Evolutionary conservation across 1,140 invertebrate genomes (phyloP), one percentile per base, ranked within the genome.

Genomic region (Ladona fulva): DNA sequence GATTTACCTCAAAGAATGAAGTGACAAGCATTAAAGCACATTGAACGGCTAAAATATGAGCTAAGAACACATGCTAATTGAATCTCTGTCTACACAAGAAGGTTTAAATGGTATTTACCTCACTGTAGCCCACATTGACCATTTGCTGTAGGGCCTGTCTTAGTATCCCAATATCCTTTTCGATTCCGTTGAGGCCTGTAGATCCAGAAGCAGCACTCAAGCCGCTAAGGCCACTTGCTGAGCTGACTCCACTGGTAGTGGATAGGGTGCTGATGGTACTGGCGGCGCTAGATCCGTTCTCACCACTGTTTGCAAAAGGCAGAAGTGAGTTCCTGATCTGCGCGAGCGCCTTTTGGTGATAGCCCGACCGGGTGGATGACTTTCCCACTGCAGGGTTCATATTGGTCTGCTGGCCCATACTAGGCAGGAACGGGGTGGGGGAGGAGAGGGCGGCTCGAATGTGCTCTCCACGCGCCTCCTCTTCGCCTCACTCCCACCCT

Each of bases 301-400:
- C 81, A 80, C 89, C 89, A 81, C 88, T 92, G 84, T 93, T 94
- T 76, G 93, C 93, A 84, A 94, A 96, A 74, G 94, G 94, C 81
- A 93, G 87, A 80, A 96, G 85, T 74, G 93, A 94, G 83, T 94
- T 94, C 77, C 94, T 89, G 82, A 96, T 96, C 85, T 94, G 91
- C 85, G 92, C 92, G 85, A 96, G 88, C 82, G 94, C 93, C 86
- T 95, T 94, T 84, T 94, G 92, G 85, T 93, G 92, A 85, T 95
- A 95, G 76, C 78, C 78, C 66, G 80, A 79, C 25, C 42, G 59
- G 25, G 66, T 42, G 24, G 77, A 78, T 66, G 52, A 66, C 42
- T 78, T 78, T 24, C 77, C 66, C 75, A 24, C 77, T 78, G 77
- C 77, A 74, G 42, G 42, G 66, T 74, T 78, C 52, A 74, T 78